These are phyloP conservation scores for Hyperoplus immaculatus DNA, from an alignment of 2,797 vertebrate genomes.

Conservation along the genomic window DNA sequence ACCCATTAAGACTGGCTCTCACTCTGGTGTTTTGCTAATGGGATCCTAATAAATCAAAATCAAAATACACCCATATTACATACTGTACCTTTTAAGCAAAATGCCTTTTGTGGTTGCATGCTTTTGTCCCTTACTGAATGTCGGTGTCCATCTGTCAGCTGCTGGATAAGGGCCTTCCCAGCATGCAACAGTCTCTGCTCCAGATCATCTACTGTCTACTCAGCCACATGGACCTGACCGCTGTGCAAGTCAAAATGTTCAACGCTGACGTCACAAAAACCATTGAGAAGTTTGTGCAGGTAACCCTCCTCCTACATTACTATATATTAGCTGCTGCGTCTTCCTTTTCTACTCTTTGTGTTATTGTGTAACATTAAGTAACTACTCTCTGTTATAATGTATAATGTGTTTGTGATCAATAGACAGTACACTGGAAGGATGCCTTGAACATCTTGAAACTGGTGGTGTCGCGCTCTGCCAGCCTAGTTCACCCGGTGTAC, in stretches of 20 bases:
- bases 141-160: slow-evolving; percentile 81
- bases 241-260: slow-evolving; percentile 95
- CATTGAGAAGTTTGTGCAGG: slow-evolving; percentile 99
- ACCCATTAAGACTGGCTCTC: no score
- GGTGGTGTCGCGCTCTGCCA: slow-evolving; percentile 97
- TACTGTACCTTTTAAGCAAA: not conserved
- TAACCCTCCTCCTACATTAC: slow-evolving; percentile 54
- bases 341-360: not conserved
- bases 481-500: slow-evolving; percentile 93
- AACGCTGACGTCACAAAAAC: slow-evolving; percentile 96
- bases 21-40: no score
- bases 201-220: slow-evolving; percentile 98
- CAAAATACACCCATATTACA: no score
- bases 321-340: not conserved
- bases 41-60: no score
- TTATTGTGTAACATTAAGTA: not conserved
- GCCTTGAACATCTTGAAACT: slow-evolving; percentile 97
- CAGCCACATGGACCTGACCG: slow-evolving; percentile 96
- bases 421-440: slow-evolving; percentile 98
- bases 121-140: slow-evolving; percentile 1
- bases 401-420: slow-evolving; percentile 23
- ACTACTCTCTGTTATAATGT: not conserved
- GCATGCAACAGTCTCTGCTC: slow-evolving; percentile 96
- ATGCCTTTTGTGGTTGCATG: not conserved
- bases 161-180: slow-evolving; percentile 96